Evolutionary conservation across 2,797 vertebrate species (phyloP).

Genomic region (Tapera naevia): DNA sequence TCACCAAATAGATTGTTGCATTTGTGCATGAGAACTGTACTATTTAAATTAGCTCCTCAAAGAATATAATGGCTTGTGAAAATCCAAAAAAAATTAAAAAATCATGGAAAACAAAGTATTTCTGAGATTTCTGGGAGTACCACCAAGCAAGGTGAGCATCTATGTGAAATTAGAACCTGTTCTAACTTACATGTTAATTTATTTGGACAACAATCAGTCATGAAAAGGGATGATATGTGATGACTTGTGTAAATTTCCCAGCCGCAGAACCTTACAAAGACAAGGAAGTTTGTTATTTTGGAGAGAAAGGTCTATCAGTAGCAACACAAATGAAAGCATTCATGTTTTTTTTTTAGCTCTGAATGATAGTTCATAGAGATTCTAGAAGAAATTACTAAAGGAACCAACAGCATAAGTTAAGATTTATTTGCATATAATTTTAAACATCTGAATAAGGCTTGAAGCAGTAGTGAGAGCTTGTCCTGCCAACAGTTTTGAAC

Average conservation of each 20-base stretch:
- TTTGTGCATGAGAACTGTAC: background rate
- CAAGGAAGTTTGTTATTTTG: background rate
- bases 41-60: background rate
- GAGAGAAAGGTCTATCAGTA: background rate
- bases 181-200: background rate
- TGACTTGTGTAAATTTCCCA: background rate
- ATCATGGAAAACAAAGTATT: background rate
- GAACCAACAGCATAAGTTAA: fast-evolving
- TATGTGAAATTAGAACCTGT: background rate
- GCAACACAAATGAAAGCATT: background rate
- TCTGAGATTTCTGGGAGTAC: background rate
- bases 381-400: background rate
- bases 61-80: background rate
- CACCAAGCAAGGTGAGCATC: background rate
- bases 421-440: background rate
- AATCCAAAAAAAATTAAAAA: background rate
- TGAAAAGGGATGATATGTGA: background rate
- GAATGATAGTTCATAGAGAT: background rate
- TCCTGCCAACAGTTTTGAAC: background rate
- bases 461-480: background rate
- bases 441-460: background rate
- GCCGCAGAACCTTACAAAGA: background rate
- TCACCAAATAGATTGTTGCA: background rate
- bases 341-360: background rate
- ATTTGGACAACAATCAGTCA: background rate